Evolutionary conservation across 2,888 invertebrate genomes (phyloP), one percentile per base, ranked within the genome.

Genomic region (Patella depressa): DNA sequence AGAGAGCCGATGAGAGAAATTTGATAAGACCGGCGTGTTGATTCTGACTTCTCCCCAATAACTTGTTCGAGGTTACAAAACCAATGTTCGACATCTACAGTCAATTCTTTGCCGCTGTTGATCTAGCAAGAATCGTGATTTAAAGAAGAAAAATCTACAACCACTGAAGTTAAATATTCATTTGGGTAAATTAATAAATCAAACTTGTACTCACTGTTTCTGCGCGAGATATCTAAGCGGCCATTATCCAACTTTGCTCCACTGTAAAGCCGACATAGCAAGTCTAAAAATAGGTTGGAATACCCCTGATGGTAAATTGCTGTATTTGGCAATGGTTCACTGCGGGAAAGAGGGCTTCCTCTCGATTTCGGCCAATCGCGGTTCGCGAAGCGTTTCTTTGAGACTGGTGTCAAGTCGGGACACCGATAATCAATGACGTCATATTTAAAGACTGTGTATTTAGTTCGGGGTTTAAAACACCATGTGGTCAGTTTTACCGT

Each of bases 311-410:
- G 65, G 19, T 65, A 65, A 65, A 65, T 65, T 65, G 65, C 65
- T 65, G 65, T 65, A 65, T 65, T 65, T 65, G 65, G 65, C 65
- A 65, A 65, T 65, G 65, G 65, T 65, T 65, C 65, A 65, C 65
- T 65, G 65, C 65, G 65, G 65, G 65, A 65, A 45, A 24, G 65
- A 65, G 65, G 65, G 65, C 19, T 65, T 65, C 24, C 65, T 65
- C 65, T 65, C 24, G 19, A 65, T 65, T 65, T 14, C 24, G 19
- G 24, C 65, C 65, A 65, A 65, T 65, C 65, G 24, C 19, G 24
- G 14, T 19, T 19, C 65, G 65, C 19, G 65, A 65, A 65, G 24
- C 45, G 45, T 65, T 65, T 65, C 19, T 65, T 65, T 24, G 65
- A 9, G 65, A 65, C 19, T 24, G 11, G 19, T 65, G 65, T 65